A percentile compares a stretch with the other conserved stretches of the same genome.
Evolutionary conservation across 2,113 vertebrate species (phyloP).

Genomic region (Ailurus styani): DNA sequence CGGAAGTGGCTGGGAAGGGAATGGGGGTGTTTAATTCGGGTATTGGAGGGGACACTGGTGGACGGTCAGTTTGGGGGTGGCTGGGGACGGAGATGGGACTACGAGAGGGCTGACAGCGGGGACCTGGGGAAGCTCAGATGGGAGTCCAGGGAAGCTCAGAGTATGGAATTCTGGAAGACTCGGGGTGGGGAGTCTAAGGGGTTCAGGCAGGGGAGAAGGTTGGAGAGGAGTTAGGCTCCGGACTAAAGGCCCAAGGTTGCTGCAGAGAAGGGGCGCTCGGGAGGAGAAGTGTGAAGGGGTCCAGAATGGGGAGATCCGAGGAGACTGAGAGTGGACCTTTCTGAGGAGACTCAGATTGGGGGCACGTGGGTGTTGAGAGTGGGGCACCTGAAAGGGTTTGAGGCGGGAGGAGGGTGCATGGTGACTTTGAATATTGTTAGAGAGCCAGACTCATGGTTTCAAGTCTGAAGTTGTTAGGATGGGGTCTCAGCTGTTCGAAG

Average conservation of each 20-base stretch:
- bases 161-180: neutral
- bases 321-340: neutral
- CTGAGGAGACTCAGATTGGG: neutral
- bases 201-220: neutral
- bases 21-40: neutral
- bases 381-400: neutral
- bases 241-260: neutral
- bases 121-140: neutral
- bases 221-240: neutral
- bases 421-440: neutral
- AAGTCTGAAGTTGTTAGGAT: neutral
- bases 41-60: neutral
- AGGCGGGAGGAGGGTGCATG: neutral
- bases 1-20: conserved; percentile 39
- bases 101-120: neutral
- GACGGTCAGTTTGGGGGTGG: conserved; percentile 35
- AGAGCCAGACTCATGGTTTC: neutral
- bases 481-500: neutral
- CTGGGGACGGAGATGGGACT: neutral
- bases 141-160: neutral
- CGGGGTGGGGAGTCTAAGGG: neutral
- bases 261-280: neutral
- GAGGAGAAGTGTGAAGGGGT: neutral
- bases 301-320: neutral
- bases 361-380: neutral